Evolutionary conservation across 2,797 vertebrate genomes (phyloP).

Genomic region (Psittacula echo): DNA sequence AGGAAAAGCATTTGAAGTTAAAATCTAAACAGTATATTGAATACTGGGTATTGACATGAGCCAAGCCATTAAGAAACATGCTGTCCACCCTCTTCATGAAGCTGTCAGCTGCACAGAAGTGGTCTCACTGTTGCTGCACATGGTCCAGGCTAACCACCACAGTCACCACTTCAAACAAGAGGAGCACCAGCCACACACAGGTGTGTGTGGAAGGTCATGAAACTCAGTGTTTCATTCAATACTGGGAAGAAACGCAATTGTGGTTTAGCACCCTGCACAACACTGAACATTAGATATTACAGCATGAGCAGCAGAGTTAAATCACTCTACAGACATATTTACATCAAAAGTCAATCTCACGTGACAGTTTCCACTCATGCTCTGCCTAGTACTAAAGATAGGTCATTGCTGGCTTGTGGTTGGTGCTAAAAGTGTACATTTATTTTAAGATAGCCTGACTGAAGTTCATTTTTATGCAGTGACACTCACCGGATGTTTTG

Average conservation of each 20-base stretch:
- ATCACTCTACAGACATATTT: not conserved
- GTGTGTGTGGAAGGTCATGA: not conserved
- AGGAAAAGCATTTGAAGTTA: not conserved
- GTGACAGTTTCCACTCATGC: slow-evolving; percentile 25
- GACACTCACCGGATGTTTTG: slow-evolving; percentile 54
- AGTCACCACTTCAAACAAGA: not conserved
- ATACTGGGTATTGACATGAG: not conserved
- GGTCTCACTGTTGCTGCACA: not conserved
- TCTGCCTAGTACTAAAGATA: slow-evolving; percentile 30
- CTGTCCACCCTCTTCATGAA: not conserved
- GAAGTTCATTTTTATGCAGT: slow-evolving; percentile 47
- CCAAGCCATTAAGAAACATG: not conserved
- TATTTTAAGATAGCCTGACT: slow-evolving; percentile 58
- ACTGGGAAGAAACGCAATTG: not conserved
- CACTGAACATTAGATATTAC: not conserved
- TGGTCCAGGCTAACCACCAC: not conserved
- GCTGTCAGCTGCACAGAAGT: not conserved
- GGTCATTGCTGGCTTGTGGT: slow-evolving; percentile 27
- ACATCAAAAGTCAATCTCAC: not conserved
- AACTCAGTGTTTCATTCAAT: not conserved
- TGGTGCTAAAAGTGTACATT: not conserved
- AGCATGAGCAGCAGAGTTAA: not conserved
- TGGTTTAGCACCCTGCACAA: not conserved
- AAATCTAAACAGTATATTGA: not conserved
- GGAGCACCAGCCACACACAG: not conserved